Evolutionary conservation across 2,113 vertebrate genomes (phyloP).

Genomic region (Orycteropus afer): DNA sequence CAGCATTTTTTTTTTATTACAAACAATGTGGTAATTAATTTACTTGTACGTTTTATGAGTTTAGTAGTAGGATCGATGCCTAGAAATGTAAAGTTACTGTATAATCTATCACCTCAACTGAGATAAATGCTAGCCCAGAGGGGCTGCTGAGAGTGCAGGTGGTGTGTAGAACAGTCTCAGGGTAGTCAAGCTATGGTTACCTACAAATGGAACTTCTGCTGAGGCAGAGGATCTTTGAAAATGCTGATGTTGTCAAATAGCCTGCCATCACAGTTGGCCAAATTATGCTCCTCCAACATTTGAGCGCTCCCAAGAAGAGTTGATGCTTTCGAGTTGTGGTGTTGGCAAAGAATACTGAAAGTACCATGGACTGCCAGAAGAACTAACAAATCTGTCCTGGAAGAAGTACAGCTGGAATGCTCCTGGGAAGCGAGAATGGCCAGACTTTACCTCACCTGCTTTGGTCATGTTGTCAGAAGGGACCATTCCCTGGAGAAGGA

Average conservation of each 20-base stretch:
- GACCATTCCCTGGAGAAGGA: too few species aligned
- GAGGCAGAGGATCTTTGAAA: constrained; percentile 13
- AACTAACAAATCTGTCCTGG: too few species aligned
- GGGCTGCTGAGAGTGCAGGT: background rate
- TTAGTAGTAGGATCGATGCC: constrained; percentile 17
- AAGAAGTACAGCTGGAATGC: too few species aligned
- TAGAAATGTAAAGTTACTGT: constrained; percentile 7
- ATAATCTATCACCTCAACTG: background rate
- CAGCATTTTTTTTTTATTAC: constrained; percentile 44
- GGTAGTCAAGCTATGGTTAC: background rate
- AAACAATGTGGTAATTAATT: background rate
- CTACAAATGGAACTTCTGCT: constrained; percentile 32
- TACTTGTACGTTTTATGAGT: background rate
- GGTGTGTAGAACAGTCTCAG: background rate
- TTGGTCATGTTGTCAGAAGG: too few species aligned
- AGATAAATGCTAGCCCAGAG: background rate
- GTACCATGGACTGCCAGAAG: too few species aligned
- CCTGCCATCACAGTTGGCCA: background rate
- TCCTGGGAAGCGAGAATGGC: too few species aligned
- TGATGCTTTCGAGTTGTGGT: too few species aligned
- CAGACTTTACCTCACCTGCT: too few species aligned
- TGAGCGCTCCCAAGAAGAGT: background rate
- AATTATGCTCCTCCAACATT: background rate
- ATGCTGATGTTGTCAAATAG: background rate
- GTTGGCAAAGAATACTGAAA: too few species aligned